These are phyloP conservation scores for Ceratosolen fusciceps DNA, from an alignment of 1,140 invertebrate genomes.

Conservation along the genomic window DNA sequence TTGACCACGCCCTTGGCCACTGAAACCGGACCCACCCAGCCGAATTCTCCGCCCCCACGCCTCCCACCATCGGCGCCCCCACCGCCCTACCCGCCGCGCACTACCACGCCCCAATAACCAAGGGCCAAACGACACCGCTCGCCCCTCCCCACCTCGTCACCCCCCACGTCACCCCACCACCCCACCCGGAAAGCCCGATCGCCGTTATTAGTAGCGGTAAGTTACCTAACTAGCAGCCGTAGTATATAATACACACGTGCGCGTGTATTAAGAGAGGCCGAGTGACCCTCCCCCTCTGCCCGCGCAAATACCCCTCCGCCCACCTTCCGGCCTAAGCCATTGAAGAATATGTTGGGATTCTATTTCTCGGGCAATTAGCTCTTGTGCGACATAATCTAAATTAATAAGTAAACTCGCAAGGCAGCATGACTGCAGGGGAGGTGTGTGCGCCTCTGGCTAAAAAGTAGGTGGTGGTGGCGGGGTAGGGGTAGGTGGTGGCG, in stretches of 20 bases:
- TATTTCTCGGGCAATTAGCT: conserved; percentile 66
- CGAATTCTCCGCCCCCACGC: not conserved
- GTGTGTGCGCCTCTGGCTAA: conserved; percentile 49
- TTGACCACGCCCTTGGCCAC: not conserved
- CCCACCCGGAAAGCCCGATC: not conserved
- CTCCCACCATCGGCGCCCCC: not conserved
- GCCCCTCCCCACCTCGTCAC: not conserved
- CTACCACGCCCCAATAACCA: too few relatives aligned
- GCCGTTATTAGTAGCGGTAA: too few relatives aligned
- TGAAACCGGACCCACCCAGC: not conserved
- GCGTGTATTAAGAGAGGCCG: too few relatives aligned
- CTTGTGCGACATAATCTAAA: conserved; percentile 69
- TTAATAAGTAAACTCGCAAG: conserved; percentile 71
- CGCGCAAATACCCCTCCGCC: too few relatives aligned
- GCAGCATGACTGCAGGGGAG: conserved; percentile 58
- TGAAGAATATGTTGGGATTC: conserved; percentile 29
- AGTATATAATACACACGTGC: too few relatives aligned
- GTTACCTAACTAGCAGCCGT: too few relatives aligned
- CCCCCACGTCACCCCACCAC: not conserved
- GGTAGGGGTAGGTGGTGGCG: conserved; percentile 47
- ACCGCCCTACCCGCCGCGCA: too few relatives aligned
- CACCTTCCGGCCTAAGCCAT: too few relatives aligned
- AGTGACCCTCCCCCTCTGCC: too few relatives aligned
- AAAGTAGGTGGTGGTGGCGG: not conserved
- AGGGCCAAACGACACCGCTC: too few relatives aligned